These are phyloP conservation scores for Andrena bicolor DNA, from an alignment of 2,888 invertebrate species.

Conservation along the genomic window DNA sequence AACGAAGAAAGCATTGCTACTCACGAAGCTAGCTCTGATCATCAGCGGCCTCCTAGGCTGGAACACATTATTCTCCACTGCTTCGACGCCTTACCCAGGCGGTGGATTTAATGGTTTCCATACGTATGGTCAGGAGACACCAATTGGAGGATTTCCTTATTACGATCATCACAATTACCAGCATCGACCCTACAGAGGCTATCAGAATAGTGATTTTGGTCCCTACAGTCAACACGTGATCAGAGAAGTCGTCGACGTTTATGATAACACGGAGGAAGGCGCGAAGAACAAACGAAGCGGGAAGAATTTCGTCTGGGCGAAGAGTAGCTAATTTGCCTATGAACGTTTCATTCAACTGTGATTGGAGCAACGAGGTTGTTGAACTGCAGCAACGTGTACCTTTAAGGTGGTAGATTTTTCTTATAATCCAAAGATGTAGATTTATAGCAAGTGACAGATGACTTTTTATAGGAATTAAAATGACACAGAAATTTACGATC, in stretches of 20 bases:
- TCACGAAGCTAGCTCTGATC: conserved; percentile 91
- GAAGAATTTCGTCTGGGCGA: conserved; percentile 80
- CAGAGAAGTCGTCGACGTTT: conserved; percentile 81
- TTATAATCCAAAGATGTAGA: conserved; percentile 11
- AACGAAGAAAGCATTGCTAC: conserved; percentile 91
- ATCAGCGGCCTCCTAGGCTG: conserved; percentile 89
- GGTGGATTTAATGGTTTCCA: conserved; percentile 57
- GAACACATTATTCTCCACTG: conserved; percentile 82
- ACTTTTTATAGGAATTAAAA: background rate
- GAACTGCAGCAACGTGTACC: background rate
- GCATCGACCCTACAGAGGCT: conserved; percentile 70
- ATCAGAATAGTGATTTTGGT: conserved; percentile 58
- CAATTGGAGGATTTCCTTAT: conserved; percentile 58
- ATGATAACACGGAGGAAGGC: conserved; percentile 72
- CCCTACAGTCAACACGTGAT: conserved; percentile 78
- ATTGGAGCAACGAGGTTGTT: background rate
- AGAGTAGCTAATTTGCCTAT: conserved; percentile 58
- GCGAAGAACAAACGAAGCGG: conserved; percentile 59
- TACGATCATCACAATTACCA: conserved; percentile 71
- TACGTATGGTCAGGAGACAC: conserved; percentile 49
- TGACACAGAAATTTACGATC: too few species aligned
- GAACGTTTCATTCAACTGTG: background rate
- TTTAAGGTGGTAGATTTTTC: background rate
- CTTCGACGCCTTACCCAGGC: conserved; percentile 12
- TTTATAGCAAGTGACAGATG: background rate